phyloP scores from a whole-genome alignment of 2,797 vertebrate genomes.

The Xenopus petersii region DNA sequence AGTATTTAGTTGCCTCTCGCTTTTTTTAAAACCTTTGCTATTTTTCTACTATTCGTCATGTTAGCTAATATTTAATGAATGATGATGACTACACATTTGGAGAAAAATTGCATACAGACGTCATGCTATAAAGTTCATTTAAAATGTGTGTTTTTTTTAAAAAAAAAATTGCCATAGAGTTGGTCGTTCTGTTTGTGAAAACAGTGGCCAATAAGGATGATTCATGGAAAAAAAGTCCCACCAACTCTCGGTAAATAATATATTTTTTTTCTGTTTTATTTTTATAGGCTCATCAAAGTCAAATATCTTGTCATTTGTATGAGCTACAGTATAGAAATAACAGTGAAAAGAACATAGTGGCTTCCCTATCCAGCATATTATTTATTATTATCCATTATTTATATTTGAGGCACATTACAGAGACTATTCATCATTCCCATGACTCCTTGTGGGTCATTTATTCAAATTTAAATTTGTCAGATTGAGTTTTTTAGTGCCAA shows the following conservation, averaged over 20 bases:
- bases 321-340: background rate
- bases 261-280: background rate
- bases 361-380: no score
- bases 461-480: no score
- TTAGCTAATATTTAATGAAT: constrained; percentile 18
- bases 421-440: no score
- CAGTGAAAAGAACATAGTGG: background rate
- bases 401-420: no score
- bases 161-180: background rate
- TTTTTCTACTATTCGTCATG: background rate
- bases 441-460: no score
- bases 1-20: no score
- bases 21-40: no score
- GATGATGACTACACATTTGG: background rate
- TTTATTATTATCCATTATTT: no score
- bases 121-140: constrained; percentile 17
- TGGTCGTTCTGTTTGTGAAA: constrained; percentile 1
- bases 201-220: constrained; percentile 3
- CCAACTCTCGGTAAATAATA: background rate
- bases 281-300: background rate
- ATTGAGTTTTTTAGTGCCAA: no score
- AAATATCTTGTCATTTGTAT: background rate
- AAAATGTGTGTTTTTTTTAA: background rate
- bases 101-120: constrained; percentile 6
- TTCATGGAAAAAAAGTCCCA: constrained; percentile 1